Base-by-base conservation (phyloP, 1,140 invertebrate genomes). In the Cherax quadricarinatus region DNA sequence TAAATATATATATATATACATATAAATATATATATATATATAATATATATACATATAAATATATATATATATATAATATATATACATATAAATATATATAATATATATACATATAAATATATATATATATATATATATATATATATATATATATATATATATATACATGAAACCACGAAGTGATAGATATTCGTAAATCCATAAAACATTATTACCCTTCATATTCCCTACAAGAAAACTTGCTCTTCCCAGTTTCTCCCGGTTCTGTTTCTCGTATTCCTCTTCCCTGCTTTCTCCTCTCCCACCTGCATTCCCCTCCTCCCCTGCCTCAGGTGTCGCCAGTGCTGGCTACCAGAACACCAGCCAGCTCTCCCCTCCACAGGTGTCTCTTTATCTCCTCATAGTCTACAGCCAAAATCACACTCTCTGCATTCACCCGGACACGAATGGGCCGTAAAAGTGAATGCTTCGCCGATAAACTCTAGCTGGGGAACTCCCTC, bases 391-490 rank as follows among this genome's bases (percentile, higher is more conserved):
- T 86, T 86, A 87, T 86, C 83, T 86, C 24, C 83, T 81, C 83
- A 78, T 81, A 70, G 75, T 91, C 83, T 48, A 70, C 88, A 81
- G 53, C 66, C 75, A 66, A 51, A 86, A 85, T 62, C 89, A 86
- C 89, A 86, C 84, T 79, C 83, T 53, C 89, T 86, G 89, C 89
- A 86, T 86, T 86, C 89, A 91, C 14, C 70, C 89, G 53, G 89
- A 91, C 89, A 91, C 84, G 60, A 91, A 91, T 81, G 89, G 89
- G 24, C 89, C 89, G 89, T 91, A 91, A 91, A 91, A 91, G 83
- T 91, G 89, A 91, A 84, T 86, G 89, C 78, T 80, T 86, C 79
- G 84, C 49, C 89, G 89, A 91, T 91, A 91, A 91, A 91, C 89
- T 81, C 89, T 86, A 49, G 51, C 49, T n/a, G 66, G 48, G 62